Base-by-base conservation (phyloP, 2,113 vertebrate genomes). In the Nibea coibor region DNA sequence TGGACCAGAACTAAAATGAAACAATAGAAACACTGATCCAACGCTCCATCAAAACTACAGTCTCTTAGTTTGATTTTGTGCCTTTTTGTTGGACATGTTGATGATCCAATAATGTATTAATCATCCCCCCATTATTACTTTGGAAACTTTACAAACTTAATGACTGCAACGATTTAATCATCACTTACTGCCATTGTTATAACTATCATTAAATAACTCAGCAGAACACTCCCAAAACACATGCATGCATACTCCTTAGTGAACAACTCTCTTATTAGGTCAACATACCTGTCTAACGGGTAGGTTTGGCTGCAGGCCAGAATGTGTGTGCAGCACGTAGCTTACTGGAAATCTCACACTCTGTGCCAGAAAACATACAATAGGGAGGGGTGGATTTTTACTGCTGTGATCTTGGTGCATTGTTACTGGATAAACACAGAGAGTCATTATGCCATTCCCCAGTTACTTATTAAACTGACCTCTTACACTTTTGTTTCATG, bases 201-300 rank as follows among this genome's bases (percentile, higher is more conserved):
- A 58, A 47, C 24, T 83, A 53, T 62, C 56, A 54, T 74, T 26
- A 77, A 51, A 39, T 31, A 71, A 6, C 62, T 66, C 24, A 15
- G 24, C 16, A 69, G 19, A 58, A 26, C 43, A 80, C 51, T 59
- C 42, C 8, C 19, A 42, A 51, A 63, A 61, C 43, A 58, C 54
- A 39, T 20, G 24, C 17, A 54, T 31, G 11, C 59, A 64, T 43
- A 19, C 39, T 20, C 39, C 9, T 31, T 6, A 42, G 12, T 43
- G 20, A 20, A 31, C 2, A 17, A 17, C 24, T 51, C 63, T 85
- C 72, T 81, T 47, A 61, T 53, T 85, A 70, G 85, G 88, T 91
- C 86, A 82, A 91, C 75, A 89, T 87, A 92, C 92, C 82, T 88
- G 91, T 90, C 9, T 6, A 72, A 51, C 91, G 91, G 86, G 91